Base-by-base conservation (phyloP, 1,140 invertebrate species). In the Archegozetes longisetosus region DNA sequence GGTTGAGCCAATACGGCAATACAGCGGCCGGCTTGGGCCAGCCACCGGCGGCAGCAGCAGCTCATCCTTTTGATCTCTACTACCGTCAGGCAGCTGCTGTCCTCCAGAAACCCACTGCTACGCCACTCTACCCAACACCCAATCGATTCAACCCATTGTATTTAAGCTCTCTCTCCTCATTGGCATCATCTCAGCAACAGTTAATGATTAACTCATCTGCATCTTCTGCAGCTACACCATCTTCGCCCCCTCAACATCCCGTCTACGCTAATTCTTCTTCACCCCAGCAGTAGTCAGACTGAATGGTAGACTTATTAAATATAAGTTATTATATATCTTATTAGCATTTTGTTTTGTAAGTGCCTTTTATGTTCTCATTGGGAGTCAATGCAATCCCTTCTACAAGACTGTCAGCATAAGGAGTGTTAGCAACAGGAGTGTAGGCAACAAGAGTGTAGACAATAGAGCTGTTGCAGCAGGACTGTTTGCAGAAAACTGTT, bases 41-140 rank as follows among this genome's bases (percentile, higher is more conserved):
- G 63, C 32, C 66, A 66, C 57, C 72, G 64, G 61, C 66, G 62
- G 50, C 64, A 64, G 76, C 83, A 62, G 77, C 80, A 29, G 14
- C 47, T 20, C 2, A 52, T 46, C 49, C 49, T 26, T 83, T 82
- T 25, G 85, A 87, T 66, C 73, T 86, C 20, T 87, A 88, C 68
- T 88, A 88, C 72, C 73, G 85, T 12, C 84, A 85, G 66, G 81
- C 81, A 22, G 81, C 82, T 0, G 80, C 77, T 2, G 88, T 80
- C 65, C 79, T 90, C 68, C 92, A 86, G 74, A 95, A 84, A 77
- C 20, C 32, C 6, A 26, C n/a, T 24, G 20, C 27, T 1, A 28
- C 56, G 22, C 12, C 56, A 40, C 17, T 50, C 6, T 22, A 24
- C 1, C 3, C 58, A 17, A 26, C 23, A 22, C 32, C 27, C 14